Conservation (phyloP, 2,113 vertebrate genomes). For the Leptobrachium leishanense region DNA sequence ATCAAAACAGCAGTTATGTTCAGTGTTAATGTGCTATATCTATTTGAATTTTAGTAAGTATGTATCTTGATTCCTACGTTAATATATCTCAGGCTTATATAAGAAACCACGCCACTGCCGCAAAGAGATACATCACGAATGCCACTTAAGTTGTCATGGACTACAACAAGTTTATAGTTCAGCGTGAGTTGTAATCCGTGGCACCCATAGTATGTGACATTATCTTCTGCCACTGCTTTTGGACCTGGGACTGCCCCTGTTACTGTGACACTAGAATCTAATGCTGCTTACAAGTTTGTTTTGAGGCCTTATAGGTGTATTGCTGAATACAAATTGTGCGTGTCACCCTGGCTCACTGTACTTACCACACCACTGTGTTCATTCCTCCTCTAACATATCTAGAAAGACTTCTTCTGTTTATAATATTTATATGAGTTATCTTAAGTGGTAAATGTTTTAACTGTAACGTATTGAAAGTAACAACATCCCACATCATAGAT, state of each 20-base stretch:
- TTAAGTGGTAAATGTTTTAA: too few relatives aligned
- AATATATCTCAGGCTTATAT: neutral
- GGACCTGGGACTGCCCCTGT: neutral
- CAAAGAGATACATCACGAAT: neutral
- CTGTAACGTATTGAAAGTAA: too few relatives aligned
- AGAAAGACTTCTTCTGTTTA: too few relatives aligned
- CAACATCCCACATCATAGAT: too few relatives aligned
- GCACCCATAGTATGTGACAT: neutral
- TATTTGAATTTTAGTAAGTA: too few relatives aligned
- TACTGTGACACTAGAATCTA: neutral
- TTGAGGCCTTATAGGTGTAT: conserved; percentile 13
- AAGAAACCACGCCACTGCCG: neutral
- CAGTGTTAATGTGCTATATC: neutral
- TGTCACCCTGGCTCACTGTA: neutral
- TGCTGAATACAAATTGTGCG: neutral
- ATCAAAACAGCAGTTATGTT: neutral
- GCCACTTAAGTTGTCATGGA: neutral
- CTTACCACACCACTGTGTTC: neutral
- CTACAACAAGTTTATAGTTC: neutral
- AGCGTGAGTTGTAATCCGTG: neutral
- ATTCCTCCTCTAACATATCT: too few relatives aligned
- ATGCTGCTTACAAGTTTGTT: conserved; percentile 17
- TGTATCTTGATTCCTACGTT: too few relatives aligned
- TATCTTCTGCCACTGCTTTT: neutral
- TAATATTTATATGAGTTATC: too few relatives aligned